These are phyloP conservation scores for Lissocephala sabroskyi DNA, from an alignment of 2,888 invertebrate genomes.

Conservation along the genomic window DNA sequence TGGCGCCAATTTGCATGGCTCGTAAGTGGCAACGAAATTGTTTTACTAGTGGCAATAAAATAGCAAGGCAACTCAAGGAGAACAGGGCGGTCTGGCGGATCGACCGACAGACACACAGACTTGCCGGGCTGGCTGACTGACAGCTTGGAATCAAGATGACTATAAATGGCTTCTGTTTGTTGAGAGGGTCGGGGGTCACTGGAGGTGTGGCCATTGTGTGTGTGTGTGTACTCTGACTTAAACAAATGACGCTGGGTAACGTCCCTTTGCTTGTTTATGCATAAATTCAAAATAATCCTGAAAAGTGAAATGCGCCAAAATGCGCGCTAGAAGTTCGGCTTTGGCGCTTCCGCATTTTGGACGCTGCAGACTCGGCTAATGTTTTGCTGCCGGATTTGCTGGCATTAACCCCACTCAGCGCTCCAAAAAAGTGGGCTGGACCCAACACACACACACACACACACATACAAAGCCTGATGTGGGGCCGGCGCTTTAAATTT, in stretches of 20 bases:
- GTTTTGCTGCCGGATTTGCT: slow-evolving; percentile 42
- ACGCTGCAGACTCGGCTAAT: slow-evolving; percentile 23
- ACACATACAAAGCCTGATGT: no score
- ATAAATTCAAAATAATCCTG: slow-evolving; percentile 63
- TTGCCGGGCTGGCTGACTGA: slow-evolving; percentile 12
- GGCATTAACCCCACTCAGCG: slow-evolving; percentile 29
- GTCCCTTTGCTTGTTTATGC: slow-evolving; percentile 65
- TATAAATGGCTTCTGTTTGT: slow-evolving; percentile 49
- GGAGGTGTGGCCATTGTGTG: slow-evolving; percentile 26
- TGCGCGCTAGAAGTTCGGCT: slow-evolving; percentile 27
- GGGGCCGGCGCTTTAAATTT: no score
- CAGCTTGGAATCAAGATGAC: slow-evolving; percentile 33
- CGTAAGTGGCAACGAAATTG: slow-evolving; percentile 45
- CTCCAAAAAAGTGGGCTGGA: neutral
- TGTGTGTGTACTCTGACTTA: slow-evolving; percentile 46
- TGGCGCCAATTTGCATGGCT: slow-evolving; percentile 26
- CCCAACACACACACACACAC: neutral
- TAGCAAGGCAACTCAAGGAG: slow-evolving; percentile 38
- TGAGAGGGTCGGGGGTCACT: slow-evolving; percentile 2
- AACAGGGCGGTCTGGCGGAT: slow-evolving; percentile 21
- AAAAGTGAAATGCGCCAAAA: slow-evolving; percentile 62
- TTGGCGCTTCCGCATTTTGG: neutral
- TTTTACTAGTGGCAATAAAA: slow-evolving; percentile 59
- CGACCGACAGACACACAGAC: slow-evolving; percentile 6
- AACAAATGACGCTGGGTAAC: slow-evolving; percentile 63